phyloP scores from a whole-genome alignment of 2,113 vertebrate species.

The Oncorhynchus masou region DNA sequence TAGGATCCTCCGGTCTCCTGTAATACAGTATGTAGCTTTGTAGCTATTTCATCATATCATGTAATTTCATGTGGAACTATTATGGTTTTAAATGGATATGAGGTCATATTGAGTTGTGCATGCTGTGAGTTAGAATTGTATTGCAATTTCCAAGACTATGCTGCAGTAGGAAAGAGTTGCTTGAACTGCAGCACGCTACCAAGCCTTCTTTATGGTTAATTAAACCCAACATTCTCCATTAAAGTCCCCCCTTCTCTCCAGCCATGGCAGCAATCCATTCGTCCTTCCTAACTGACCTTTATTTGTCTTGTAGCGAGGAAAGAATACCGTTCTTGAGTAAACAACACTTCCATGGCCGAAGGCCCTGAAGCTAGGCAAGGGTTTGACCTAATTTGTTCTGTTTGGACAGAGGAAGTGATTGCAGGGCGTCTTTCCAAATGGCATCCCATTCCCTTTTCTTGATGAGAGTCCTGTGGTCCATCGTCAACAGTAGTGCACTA shows the following conservation, averaged over 20 bases:
- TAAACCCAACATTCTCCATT: constrained; percentile 24
- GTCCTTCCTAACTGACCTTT: constrained; percentile 44
- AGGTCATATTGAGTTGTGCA: no score
- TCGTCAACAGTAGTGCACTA: no score
- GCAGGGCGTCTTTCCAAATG: constrained; percentile 15
- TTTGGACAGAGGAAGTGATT: constrained; percentile 49
- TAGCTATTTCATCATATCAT: not conserved
- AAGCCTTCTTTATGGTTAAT: constrained; percentile 2
- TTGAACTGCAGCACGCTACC: not conserved
- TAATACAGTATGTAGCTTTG: not conserved
- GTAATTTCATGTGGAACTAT: not conserved
- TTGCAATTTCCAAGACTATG: no score
- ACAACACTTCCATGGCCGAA: constrained; percentile 33
- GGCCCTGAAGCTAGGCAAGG: constrained; percentile 33
- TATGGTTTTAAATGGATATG: no score
- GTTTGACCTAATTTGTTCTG: constrained; percentile 54
- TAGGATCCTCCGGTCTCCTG: no score
- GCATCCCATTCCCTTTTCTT: no score
- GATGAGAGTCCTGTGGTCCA: no score
- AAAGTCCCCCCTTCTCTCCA: constrained; percentile 34
- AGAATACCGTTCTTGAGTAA: constrained; percentile 42
- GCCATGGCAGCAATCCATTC: constrained; percentile 16
- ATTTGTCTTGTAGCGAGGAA: not conserved
- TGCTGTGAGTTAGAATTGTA: no score
- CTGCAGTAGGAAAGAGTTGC: no score